Base-by-base conservation (phyloP, 1,140 invertebrate species). In the Lerema accius region DNA sequence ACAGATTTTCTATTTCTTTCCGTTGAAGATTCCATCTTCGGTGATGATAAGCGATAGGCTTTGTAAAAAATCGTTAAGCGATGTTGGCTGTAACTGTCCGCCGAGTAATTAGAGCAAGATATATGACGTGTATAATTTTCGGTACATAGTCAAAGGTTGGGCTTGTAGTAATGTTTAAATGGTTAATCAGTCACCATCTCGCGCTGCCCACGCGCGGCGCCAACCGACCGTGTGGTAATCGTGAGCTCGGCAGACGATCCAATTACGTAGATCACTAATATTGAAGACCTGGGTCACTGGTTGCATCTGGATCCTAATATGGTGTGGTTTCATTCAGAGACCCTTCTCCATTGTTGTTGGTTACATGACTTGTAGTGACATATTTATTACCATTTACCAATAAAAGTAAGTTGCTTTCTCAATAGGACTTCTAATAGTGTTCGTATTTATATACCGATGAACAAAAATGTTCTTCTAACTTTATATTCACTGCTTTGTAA, bases 171-270 rank as follows among this genome's bases (percentile, higher is more conserved):
- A 83, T 80, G 80, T 78, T 78, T 86, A 86, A 86, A 84, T 80
- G 82, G 71, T 75, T 83, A 89, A 89, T 87, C 84, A 86, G 84
- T 86, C 86, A 87, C 84, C 79, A 86, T 84, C 82, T 74, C 66
- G 51, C 51, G 55, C 70, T 46, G 61, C 86, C 86, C 80, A 89
- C 86, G 84, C 82, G 67, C 69, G 80, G 82, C 84, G 82, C 84
- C 84, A 73, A 46, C 48, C 53, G 63, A 67, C 28, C 28, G 65
- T 82, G 80, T 72, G 69, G 80, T 71, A 83, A 86, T 59, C 59
- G 42, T 17, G 28, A 61, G 40, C 28, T 19, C 28, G 55, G 62
- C 50, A 59, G 53, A 61, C 35, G 56, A 10, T 45, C 28, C 40
- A 56, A 35, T 63, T 48, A 67, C 62, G 37, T 67, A 56, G 13